These are phyloP conservation scores for Coryphaenoides rupestris DNA, from an alignment of 2,113 vertebrate species.

Conservation along the genomic window DNA sequence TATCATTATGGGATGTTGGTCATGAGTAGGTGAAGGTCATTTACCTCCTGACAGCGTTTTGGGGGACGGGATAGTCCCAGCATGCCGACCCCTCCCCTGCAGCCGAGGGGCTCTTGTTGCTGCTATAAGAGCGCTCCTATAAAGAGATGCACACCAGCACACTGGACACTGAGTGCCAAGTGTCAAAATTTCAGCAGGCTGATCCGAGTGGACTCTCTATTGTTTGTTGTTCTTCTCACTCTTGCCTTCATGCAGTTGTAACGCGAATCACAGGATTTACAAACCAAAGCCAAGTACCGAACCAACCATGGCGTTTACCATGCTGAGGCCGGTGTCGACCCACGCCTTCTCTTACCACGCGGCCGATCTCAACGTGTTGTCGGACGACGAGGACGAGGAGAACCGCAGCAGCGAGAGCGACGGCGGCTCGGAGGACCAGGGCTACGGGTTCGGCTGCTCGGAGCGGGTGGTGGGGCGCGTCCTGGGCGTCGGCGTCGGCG, in stretches of 20 bases:
- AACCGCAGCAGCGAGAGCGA: slow-evolving; percentile 86
- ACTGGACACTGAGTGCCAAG: slow-evolving; percentile 5
- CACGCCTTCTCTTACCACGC: slow-evolving; percentile 77
- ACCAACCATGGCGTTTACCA: slow-evolving; percentile 77
- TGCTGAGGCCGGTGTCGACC: slow-evolving; percentile 79
- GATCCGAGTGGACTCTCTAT: no score
- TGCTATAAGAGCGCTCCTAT: slow-evolving; percentile 48
- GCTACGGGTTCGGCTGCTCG: slow-evolving; percentile 77
- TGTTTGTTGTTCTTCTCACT: no score
- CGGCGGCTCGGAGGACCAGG: slow-evolving; percentile 80
- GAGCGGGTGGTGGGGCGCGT: slow-evolving; percentile 72
- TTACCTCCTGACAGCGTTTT: background rate
- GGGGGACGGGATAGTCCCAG: background rate
- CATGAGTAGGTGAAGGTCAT: no score
- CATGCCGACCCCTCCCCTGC: slow-evolving; percentile 30
- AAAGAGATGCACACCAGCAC: slow-evolving; percentile 9
- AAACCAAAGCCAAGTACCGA: no score
- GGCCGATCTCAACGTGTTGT: slow-evolving; percentile 75
- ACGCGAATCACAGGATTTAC: no score
- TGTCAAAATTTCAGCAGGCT: slow-evolving; percentile 5
- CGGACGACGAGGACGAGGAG: slow-evolving; percentile 81
- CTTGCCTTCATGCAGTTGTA: no score
- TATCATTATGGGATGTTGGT: no score
- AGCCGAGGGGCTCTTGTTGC: slow-evolving; percentile 13
- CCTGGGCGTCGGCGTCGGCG: slow-evolving; percentile 49